Conservation (phyloP, 2,113 vertebrate species). For the Anser brachyrhynchus region DNA sequence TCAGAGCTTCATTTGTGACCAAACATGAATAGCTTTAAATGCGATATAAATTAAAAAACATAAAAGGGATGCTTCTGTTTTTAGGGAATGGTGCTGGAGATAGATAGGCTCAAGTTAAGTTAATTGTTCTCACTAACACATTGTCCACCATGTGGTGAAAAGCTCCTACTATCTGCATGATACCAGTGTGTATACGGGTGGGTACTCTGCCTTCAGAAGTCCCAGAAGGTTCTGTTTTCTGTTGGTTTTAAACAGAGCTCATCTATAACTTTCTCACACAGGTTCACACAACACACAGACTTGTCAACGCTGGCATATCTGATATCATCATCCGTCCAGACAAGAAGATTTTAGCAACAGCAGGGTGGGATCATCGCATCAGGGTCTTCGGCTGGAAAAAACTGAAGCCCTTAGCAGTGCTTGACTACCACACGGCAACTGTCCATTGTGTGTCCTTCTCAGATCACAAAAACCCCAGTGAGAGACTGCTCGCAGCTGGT, state of each 20-base stretch:
- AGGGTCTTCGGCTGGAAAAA: slow-evolving; percentile 92
- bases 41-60: background rate
- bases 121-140: background rate
- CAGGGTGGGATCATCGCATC: slow-evolving; percentile 92
- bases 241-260: background rate
- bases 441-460: slow-evolving; percentile 88
- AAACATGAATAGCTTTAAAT: background rate
- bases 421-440: slow-evolving; percentile 88
- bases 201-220: background rate
- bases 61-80: background rate
- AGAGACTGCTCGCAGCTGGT: slow-evolving; percentile 88
- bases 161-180: background rate
- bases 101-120: background rate
- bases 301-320: slow-evolving; percentile 91
- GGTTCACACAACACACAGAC: slow-evolving; percentile 76
- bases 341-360: slow-evolving; percentile 86
- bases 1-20: background rate
- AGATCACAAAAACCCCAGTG: slow-evolving; percentile 67
- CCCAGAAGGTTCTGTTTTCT: background rate
- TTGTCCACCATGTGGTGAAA: background rate
- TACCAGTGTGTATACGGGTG: background rate
- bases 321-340: slow-evolving; percentile 86
- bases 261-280: slow-evolving; percentile 59
- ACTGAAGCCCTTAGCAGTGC: slow-evolving; percentile 87
- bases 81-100: background rate